These are phyloP conservation scores for Penelope pileata DNA, from an alignment of 2,113 vertebrate genomes.

Conservation along the genomic window DNA sequence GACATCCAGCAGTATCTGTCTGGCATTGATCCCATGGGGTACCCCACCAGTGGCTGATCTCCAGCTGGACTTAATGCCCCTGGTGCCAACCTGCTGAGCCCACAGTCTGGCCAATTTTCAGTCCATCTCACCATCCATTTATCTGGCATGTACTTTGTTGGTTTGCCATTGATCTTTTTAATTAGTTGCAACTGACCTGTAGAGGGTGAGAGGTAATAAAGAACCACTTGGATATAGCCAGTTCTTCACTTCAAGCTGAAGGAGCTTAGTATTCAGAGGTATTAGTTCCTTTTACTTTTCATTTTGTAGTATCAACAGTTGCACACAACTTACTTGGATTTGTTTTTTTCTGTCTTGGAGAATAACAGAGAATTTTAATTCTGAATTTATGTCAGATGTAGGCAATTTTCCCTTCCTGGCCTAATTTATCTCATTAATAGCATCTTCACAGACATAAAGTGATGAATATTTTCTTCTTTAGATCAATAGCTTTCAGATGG, in stretches of 20 bases:
- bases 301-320: background rate
- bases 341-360: background rate
- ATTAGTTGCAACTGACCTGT: background rate
- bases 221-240: background rate
- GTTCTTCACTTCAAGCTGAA: background rate
- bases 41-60: background rate
- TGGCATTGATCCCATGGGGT: background rate
- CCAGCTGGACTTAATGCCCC: background rate
- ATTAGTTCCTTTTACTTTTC: background rate
- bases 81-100: background rate
- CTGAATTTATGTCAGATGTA: background rate
- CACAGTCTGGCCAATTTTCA: rapidly evolving
- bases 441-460: background rate
- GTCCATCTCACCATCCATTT: background rate
- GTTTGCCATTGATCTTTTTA: background rate
- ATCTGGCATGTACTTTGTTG: too few species aligned
- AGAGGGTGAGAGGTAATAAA: background rate
- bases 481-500: background rate
- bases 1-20: background rate
- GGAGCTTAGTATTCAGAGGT: background rate
- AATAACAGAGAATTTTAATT: background rate
- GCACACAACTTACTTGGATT: background rate
- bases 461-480: background rate
- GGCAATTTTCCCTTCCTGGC: background rate
- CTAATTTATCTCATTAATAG: background rate